Percentiles rank a stretch among this genome's conserved stretches.
Conservation (phyloP, 2,113 vertebrate species). For the Eleginops maclovinus region DNA sequence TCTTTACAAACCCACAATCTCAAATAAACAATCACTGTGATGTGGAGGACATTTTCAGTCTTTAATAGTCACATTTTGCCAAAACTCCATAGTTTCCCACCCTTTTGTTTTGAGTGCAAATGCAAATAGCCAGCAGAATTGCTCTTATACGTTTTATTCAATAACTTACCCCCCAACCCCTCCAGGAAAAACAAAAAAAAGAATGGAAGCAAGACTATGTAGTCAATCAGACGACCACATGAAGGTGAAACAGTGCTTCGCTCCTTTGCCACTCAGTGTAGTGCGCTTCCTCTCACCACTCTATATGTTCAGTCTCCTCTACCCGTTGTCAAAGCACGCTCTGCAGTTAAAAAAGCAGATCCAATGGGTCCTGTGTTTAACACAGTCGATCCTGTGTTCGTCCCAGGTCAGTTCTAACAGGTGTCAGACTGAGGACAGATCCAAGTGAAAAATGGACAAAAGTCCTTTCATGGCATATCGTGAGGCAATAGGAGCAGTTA, state of each 20-base stretch:
- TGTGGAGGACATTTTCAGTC: slow-evolving; percentile 49
- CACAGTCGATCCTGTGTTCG: slow-evolving; percentile 48
- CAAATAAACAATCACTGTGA: slow-evolving; percentile 40
- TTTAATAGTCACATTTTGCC: slow-evolving; percentile 57
- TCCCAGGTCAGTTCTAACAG: slow-evolving; percentile 54
- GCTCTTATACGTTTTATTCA: slow-evolving; percentile 69
- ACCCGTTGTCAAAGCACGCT: slow-evolving; percentile 24
- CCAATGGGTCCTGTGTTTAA: slow-evolving; percentile 35
- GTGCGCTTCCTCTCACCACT: slow-evolving; percentile 59
- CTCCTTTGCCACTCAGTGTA: slow-evolving; percentile 57
- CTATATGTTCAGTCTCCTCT: slow-evolving; percentile 39
- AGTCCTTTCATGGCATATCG: slow-evolving; percentile 65
- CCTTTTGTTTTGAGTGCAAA: slow-evolving; percentile 79
- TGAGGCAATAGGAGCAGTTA: slow-evolving; percentile 67
- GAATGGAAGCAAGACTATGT: slow-evolving; percentile 68
- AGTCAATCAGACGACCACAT: slow-evolving; percentile 56
- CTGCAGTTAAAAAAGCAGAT: slow-evolving; percentile 31
- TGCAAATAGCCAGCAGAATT: slow-evolving; percentile 79
- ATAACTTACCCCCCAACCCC: slow-evolving; percentile 73
- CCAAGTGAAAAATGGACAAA: slow-evolving; percentile 36
- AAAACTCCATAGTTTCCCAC: slow-evolving; percentile 42
- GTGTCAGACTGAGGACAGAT: slow-evolving; percentile 58
- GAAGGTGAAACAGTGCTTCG: slow-evolving; percentile 62
- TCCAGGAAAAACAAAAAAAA: slow-evolving; percentile 4
- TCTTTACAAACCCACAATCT: slow-evolving; percentile 27